phyloP scores from a whole-genome alignment of 1,140 invertebrate species.

The Frieseomelitta varia region DNA sequence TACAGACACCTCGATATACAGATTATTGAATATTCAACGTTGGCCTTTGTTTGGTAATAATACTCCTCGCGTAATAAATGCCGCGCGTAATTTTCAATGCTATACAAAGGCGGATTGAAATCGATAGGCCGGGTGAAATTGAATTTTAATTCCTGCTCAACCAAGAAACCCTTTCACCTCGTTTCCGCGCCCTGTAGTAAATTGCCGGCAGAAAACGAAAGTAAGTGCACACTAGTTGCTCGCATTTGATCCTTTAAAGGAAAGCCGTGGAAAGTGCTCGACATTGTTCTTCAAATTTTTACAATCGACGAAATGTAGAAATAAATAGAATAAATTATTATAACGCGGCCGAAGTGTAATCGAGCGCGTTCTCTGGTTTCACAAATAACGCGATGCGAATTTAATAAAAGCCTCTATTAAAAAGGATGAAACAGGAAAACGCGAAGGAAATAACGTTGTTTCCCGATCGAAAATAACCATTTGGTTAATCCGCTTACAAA shows the following conservation, averaged over 20 bases:
- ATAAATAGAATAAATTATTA: neutral
- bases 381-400: neutral
- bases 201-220: neutral
- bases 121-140: slow-evolving; percentile 11
- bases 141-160: slow-evolving; percentile 7
- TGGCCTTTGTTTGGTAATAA: neutral
- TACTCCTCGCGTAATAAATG: neutral
- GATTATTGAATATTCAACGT: slow-evolving; percentile 2
- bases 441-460: neutral
- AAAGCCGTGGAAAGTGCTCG: neutral
- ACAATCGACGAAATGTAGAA: no score
- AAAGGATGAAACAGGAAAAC: neutral
- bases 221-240: no score
- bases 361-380: neutral
- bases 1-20: neutral
- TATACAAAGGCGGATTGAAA: neutral
- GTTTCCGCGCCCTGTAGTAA: neutral
- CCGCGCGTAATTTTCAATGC: neutral
- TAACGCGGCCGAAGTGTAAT: no score
- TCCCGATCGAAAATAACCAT: neutral
- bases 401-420: neutral
- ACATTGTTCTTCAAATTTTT: neutral
- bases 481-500: neutral
- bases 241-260: neutral
- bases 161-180: neutral